Evolutionary conservation across 1,140 invertebrate species (phyloP).

Genomic region (Scaptomyza pallida): DNA sequence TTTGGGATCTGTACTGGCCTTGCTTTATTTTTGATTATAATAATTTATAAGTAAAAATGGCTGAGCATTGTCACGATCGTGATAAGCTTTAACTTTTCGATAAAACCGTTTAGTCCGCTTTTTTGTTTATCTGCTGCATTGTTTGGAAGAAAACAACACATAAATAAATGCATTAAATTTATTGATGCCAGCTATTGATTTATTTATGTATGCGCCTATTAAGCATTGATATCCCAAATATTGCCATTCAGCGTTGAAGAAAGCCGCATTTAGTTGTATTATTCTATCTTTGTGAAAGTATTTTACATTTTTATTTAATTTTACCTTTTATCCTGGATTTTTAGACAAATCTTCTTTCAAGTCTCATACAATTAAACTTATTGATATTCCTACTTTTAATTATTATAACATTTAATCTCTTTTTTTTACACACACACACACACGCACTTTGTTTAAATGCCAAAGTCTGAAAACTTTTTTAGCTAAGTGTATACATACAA

Average conservation of each 20-base stretch:
- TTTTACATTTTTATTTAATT: no score
- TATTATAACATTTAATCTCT: no score
- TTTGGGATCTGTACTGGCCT: conserved; percentile 8
- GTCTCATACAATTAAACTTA: no score
- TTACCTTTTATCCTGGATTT: no score
- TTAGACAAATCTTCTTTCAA: no score
- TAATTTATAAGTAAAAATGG: conserved; percentile 79
- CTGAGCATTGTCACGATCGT: conserved; percentile 73
- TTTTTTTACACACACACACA: no score
- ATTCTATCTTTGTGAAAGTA: no score
- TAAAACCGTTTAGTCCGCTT: conserved; percentile 34
- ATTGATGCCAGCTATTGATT: conserved; percentile 59
- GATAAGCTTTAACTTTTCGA: conserved; percentile 55
- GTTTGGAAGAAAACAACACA: conserved; percentile 33
- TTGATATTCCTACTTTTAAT: no score
- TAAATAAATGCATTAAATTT: conserved; percentile 77
- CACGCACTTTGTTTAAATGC: no score
- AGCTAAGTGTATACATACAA: no score
- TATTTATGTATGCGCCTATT: conserved; percentile 71
- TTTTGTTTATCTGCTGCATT: no score
- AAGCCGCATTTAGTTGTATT: background rate
- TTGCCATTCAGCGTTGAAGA: background rate
- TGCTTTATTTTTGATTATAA: conserved; percentile 73
- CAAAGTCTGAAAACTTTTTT: no score
- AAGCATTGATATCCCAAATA: conserved; percentile 63